A percentile compares a stretch with the other conserved stretches of the same genome.
phyloP scores from a whole-genome alignment of 2,113 vertebrate genomes.

The Opisthocomus hoazin region DNA sequence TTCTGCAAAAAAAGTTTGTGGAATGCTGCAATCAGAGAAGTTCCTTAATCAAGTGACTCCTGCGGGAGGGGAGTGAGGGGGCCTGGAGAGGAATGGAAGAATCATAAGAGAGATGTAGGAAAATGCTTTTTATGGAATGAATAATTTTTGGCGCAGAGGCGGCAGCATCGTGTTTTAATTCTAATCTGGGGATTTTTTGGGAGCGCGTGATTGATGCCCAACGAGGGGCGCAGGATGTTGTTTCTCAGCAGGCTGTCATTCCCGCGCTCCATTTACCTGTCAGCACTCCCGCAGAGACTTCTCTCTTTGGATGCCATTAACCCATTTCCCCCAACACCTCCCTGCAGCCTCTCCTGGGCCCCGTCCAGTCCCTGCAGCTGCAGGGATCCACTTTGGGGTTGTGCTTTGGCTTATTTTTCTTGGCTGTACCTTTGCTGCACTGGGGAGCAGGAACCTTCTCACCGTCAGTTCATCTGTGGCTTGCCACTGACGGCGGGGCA shows the following conservation, averaged over 20 bases:
- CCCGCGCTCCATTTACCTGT: not conserved
- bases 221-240: not conserved
- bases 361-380: rapidly evolving
- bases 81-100: not conserved
- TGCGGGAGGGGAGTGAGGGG: not conserved
- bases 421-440: not conserved
- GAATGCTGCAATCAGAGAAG: not conserved
- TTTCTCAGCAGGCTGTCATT: not conserved
- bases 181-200: not conserved
- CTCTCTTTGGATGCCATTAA: not conserved
- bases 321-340: not conserved
- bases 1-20: not conserved
- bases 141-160: not conserved
- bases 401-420: not conserved
- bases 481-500: not conserved
- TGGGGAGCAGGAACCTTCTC: not conserved
- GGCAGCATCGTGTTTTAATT: not conserved
- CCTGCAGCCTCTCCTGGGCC: not conserved
- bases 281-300: rapidly evolving
- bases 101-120: not conserved
- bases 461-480: not conserved
- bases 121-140: slow-evolving; percentile 20
- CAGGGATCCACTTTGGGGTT: rapidly evolving
- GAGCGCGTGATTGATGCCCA: not conserved
- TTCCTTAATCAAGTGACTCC: not conserved